Evolutionary conservation across 2,888 invertebrate species (phyloP), one percentile per base, ranked within the genome.

Genomic region (Leptopilina syphax): DNA sequence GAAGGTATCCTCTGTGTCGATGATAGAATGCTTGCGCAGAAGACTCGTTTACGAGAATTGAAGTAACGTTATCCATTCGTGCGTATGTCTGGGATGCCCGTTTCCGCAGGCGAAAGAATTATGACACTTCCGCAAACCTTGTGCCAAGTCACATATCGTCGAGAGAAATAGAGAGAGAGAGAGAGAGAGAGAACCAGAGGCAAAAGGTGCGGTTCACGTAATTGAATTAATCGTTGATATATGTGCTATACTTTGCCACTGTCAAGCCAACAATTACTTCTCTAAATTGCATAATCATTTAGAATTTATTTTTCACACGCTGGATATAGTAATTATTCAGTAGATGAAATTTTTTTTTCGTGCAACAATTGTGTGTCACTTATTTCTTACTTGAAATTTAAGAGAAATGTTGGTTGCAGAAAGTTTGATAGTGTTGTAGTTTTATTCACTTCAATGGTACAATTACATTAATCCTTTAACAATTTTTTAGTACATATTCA

Each of bases 41-140:
- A 50, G 68, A 68, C 68, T 50, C 10, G 68, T 27, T 41, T 63
- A 60, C 41, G 60, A 76, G 77, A 65, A 65, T 65, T 44, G 63
- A 65, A 65, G 77, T 77, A 63, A 27, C 44, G 63, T 63, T 77
- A 77, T 63, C 44, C 65, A 47, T 44, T 63, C 44, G 76, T 76
- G 63, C 63, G 65, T 76, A 65, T 47, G 44, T 63, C 13, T 44
- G 63, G 34, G 34, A 65, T 60, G 44, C 12, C 5, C 60, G 76
- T 76, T 76, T 63, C 60, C 76, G 76, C 65, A 67, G 63, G 70
- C 76, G 63, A 79, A 80, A 80, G 81, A 80, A 81, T 76, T 34
- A 63, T 73, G 54, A 65, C 78, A 76, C 73, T 84, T 84, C 83
- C 84, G 82, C 82, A 78, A 81, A 76, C 65, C 54, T 77, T 76